These are phyloP conservation scores for Zeugodacus cucurbitae DNA, from an alignment of 1,140 invertebrate genomes.

Conservation along the genomic window DNA sequence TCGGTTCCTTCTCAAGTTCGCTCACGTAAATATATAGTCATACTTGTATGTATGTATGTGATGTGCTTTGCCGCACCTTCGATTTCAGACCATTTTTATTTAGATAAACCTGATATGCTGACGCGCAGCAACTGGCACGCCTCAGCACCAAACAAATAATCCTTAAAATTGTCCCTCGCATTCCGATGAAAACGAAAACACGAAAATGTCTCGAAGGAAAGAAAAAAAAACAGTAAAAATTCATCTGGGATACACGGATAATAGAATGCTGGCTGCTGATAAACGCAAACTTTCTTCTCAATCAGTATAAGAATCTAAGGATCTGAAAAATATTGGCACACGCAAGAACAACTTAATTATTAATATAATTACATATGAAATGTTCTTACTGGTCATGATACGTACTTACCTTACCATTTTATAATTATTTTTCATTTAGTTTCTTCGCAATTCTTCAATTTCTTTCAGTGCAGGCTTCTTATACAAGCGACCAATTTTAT, in stretches of 20 bases:
- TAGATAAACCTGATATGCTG: neutral
- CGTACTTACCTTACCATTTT: too few species aligned
- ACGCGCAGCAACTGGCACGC: neutral
- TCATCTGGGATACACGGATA: neutral
- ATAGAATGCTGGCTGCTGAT: neutral
- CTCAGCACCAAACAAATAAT: neutral
- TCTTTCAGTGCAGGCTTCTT: neutral
- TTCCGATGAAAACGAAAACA: slow-evolving; percentile 16
- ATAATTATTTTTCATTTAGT: neutral
- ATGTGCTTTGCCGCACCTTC: too few species aligned
- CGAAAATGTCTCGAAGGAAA: neutral
- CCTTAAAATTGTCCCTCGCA: neutral
- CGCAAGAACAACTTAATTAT: too few species aligned
- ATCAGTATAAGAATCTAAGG: neutral
- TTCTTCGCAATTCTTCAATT: neutral
- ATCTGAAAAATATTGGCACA: too few species aligned
- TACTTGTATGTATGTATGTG: too few species aligned
- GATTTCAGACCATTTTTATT: too few species aligned
- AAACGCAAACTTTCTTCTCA: neutral
- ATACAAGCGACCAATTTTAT: neutral
- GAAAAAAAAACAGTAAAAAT: neutral
- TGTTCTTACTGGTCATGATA: too few species aligned
- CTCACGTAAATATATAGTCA: too few species aligned
- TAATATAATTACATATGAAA: too few species aligned
- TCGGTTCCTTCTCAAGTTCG: too few species aligned